Base-by-base conservation (phyloP, 2,113 vertebrate genomes). In the Choloepus hoffmanni region DNA sequence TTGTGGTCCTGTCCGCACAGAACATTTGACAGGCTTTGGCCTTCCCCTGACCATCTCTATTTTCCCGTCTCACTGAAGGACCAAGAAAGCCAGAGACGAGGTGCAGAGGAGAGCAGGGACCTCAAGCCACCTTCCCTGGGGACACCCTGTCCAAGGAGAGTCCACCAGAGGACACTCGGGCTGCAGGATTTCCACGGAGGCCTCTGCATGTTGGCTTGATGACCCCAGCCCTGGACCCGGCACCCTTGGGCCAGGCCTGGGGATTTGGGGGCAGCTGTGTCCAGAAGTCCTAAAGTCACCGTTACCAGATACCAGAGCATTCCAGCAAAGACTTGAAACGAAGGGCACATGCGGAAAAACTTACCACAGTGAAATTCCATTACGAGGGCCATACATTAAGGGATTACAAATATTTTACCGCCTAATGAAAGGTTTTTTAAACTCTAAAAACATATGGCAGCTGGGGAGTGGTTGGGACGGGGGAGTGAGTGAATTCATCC, bases 361-460 rank as follows among this genome's bases (percentile, higher is more conserved):
- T 87, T 48, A 93, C 77, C 79, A 78, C 33, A 36, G 48, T 58
- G 87, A 93, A 94, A 93, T 94, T 95, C 76, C 96, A 92, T 93
- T 83, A 89, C 4, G 4, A 94, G 77, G 81, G 70, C 85, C 92
- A 36, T 79, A 45, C 53, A 85, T 78, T 88, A n/a, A 85, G 62
- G 65, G 76, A 82, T 18, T 68, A 28, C 86, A 96, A 97, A 96
- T 82, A 92, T 76, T 95, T 95, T 81, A 95, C 76, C 72, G 81
- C 92, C 58, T 90, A 50, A 65, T 58, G 67, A 90, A 97, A 95
- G 45, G 77, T 36, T 65, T 94, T 90, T 84, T 67, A 81, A 92
- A 94, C 67, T 83, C 79, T 30, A 40, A 76, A 87, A 96, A 50
- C 78, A 85, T 85, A 74, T 95, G 72, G 94, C 88, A 78, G 72